Percentiles rank a stretch among this genome's conserved stretches.
phyloP scores from a whole-genome alignment of 2,113 vertebrate species.

The Gnathonemus longibarbis region DNA sequence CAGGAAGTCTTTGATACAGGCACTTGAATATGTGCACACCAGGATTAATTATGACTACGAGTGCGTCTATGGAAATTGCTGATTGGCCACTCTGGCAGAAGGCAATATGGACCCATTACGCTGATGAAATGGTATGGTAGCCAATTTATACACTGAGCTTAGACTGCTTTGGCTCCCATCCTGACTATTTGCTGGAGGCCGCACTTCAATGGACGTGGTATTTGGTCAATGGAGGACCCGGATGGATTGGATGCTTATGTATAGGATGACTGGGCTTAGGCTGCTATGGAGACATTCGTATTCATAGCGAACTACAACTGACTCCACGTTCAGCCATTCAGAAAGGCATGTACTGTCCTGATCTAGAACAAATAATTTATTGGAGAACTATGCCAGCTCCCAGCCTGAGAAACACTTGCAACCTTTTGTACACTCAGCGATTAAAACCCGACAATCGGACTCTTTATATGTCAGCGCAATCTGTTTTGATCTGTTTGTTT shows the following conservation, averaged over 20 bases:
- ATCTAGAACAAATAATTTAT: neutral
- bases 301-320: neutral
- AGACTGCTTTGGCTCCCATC: neutral
- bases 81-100: slow-evolving; percentile 15
- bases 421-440: neutral
- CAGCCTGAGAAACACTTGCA: neutral
- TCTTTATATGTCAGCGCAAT: neutral
- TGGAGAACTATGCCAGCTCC: neutral
- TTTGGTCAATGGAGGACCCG: neutral
- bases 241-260: neutral
- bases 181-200: neutral
- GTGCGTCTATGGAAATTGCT: neutral
- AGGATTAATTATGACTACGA: neutral
- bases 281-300: neutral
- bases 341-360: neutral
- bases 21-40: neutral
- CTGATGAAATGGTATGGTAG: slow-evolving; percentile 1
- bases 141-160: neutral
- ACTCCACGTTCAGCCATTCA: neutral
- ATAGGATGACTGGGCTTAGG: neutral
- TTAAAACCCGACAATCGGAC: neutral
- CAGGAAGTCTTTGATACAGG: neutral
- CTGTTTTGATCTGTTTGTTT: neutral
- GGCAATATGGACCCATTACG: slow-evolving; percentile 7
- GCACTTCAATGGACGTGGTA: neutral